Base-by-base conservation (phyloP, 1,140 invertebrate genomes). In the Ceratoteleas bidentatus region DNA sequence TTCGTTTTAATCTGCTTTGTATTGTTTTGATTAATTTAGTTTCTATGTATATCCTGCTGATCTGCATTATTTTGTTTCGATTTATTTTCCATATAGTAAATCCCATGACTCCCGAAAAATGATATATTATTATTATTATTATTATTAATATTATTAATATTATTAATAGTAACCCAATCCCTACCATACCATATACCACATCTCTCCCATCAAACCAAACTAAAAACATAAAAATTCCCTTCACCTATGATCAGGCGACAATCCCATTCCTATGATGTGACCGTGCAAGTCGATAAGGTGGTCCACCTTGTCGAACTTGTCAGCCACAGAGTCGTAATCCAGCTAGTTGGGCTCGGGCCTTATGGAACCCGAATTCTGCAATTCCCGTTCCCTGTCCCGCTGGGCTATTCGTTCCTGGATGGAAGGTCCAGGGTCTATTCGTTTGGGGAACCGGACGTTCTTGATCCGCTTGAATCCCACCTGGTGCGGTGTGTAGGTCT, bases 401-500 rank as follows among this genome's bases (percentile, higher is more conserved):
- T 94, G 92, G 8, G 94, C 93, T 69, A 95, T 91, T 78, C 95
- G 88, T 85, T 96, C 95, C 79, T 92, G 93, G 34, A 96, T 89
- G 24, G 94, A 93, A 0, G 93, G 94, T 2, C 95, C 95, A 8
- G 94, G 94, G 85, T 95, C 94, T 4, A 96, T 88, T 77, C 93
- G 91, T 82, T 93, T 93, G 3, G 95, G 95, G 86, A 96, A 96
- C 52, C 93, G 93, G 6, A 96, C 93, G 45, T 94, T 93, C 79
- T 94, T 93, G 54, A 98, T 96, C 84, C 94, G 92, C 88, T 97
- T 97, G 74, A 98, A 95, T 36, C 95, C 96, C 77, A 98, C 96
- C 92, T 97, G 95, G 93, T 98, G 96, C 0, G 96, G 96, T 2
- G 95, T 96, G 83, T 96, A 97, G 0, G 96, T 97, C 89, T 96